These are phyloP conservation scores for Callosobruchus maculatus DNA, from an alignment of 2,888 invertebrate genomes.

Conservation along the genomic window DNA sequence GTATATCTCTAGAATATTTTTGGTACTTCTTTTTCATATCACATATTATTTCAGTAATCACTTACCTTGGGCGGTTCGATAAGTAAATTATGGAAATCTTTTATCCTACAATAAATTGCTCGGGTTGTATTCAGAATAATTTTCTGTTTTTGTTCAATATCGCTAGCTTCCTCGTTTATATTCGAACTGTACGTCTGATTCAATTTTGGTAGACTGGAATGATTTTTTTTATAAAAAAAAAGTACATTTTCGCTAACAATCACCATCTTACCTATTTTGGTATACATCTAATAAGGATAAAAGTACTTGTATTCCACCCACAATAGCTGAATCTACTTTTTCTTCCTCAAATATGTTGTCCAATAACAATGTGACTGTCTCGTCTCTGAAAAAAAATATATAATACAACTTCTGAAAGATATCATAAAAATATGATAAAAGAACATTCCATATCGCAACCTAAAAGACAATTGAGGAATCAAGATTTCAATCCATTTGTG, in stretches of 20 bases:
- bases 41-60: not conserved
- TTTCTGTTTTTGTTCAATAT: conserved; percentile 57
- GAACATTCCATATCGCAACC: too few relatives aligned
- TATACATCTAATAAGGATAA: conserved; percentile 64
- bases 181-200: conserved; percentile 40
- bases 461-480: too few relatives aligned
- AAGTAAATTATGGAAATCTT: conserved; percentile 66
- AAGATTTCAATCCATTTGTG: too few relatives aligned
- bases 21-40: too few relatives aligned
- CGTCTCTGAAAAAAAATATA: too few relatives aligned
- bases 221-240: not conserved
- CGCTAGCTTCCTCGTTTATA: conserved; percentile 47
- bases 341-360: conserved; percentile 70
- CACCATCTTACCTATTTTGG: conserved; percentile 45
- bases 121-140: conserved; percentile 60
- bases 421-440: too few relatives aligned
- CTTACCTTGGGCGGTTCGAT: conserved; percentile 68
- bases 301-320: conserved; percentile 77
- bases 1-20: too few relatives aligned
- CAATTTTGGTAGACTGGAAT: conserved; percentile 37
- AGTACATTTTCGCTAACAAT: not conserved
- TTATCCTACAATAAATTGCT: conserved; percentile 64
- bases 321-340: conserved; percentile 67
- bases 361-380: conserved; percentile 66
- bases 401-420: too few relatives aligned